phyloP scores from a whole-genome alignment of 2,797 vertebrate species.

The Chaetodon trifasciatus region DNA sequence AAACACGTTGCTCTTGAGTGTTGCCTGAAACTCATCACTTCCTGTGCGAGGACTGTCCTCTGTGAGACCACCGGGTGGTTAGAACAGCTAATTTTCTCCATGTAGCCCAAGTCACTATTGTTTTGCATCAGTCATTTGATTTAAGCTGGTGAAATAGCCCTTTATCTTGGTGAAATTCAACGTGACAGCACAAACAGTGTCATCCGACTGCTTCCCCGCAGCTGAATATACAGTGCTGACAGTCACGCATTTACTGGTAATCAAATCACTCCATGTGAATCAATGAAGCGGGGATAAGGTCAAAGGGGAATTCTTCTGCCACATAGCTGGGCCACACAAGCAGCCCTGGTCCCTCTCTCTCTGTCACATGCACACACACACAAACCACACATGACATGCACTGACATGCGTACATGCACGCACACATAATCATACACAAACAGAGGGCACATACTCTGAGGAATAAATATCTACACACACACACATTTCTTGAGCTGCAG shows the following conservation, averaged over 20 bases:
- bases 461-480: slow-evolving; percentile 48
- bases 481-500: slow-evolving; percentile 54
- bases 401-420: slow-evolving; percentile 20
- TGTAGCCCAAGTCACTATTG: background rate
- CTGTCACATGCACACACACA: slow-evolving; percentile 22
- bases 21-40: background rate
- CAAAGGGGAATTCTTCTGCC: slow-evolving; percentile 67
- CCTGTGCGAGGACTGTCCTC: background rate
- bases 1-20: slow-evolving; percentile 3
- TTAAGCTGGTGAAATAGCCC: slow-evolving; percentile 6
- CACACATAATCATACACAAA: slow-evolving; percentile 31
- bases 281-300: slow-evolving; percentile 60
- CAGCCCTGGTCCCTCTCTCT: slow-evolving; percentile 13
- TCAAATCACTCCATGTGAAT: slow-evolving; percentile 73
- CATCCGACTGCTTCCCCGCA: slow-evolving; percentile 3
- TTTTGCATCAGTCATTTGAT: background rate
- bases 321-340: slow-evolving; percentile 65
- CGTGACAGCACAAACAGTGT: slow-evolving; percentile 29
- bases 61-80: too few species aligned
- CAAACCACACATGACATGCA: slow-evolving; percentile 22
- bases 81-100: background rate
- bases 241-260: slow-evolving; percentile 62
- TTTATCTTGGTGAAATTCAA: slow-evolving; percentile 14
- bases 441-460: slow-evolving; percentile 37
- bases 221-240: slow-evolving; percentile 45